phyloP scores from a whole-genome alignment of 2,113 vertebrate genomes.

The Actenoides hombroni region DNA sequence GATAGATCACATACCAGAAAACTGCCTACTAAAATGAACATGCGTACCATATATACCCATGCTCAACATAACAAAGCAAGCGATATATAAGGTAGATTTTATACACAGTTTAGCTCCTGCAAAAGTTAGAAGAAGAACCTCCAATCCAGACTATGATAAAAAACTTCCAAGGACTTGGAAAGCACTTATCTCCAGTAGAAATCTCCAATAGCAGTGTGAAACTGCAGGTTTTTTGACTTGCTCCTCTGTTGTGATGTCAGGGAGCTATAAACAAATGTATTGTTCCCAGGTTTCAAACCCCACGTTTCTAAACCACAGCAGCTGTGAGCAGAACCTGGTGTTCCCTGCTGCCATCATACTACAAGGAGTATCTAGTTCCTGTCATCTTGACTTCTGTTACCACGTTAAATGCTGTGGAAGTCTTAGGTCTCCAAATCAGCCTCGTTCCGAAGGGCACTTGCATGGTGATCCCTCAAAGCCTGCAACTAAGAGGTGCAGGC shows the following conservation, averaged over 20 bases:
- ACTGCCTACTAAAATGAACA: background rate
- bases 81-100: background rate
- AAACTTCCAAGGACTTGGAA: background rate
- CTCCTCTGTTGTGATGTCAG: background rate
- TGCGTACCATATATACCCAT: background rate
- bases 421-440: background rate
- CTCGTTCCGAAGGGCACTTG: background rate
- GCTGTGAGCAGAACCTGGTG: background rate
- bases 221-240: background rate
- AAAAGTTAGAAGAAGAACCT: background rate
- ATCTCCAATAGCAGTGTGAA: background rate
- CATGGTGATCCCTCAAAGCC: background rate
- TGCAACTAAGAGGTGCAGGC: background rate
- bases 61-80: background rate
- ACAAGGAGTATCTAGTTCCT: background rate
- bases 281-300: background rate
- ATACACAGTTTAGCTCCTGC: background rate
- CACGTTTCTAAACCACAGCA: background rate
- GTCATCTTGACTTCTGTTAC: background rate
- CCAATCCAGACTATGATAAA: background rate
- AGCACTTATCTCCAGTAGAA: background rate
- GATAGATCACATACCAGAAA: background rate
- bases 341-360: background rate
- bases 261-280: background rate
- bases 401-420: background rate